Evolutionary conservation across 2,888 invertebrate genomes (phyloP), one percentile per base, ranked within the genome.

Genomic region (Sepioteuthis lessoniana): DNA sequence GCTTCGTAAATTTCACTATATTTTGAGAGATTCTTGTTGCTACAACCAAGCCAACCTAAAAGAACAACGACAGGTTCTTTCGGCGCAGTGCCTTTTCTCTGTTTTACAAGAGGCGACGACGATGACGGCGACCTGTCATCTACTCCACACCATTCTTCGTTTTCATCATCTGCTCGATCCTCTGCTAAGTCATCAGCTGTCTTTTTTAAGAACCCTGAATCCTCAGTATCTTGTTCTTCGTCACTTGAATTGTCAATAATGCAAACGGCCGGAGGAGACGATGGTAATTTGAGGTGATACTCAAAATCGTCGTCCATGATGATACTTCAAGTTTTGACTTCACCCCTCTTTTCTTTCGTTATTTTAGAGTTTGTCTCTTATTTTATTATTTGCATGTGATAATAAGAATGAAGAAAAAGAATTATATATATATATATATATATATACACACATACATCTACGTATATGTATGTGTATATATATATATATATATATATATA

Each of bases 1-100:
- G 98, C 98, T 96, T 98, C 98, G 96, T 98, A 98, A 94, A 98
- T 98, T 95, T 98, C 98, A 93, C 98, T 98, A 97, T 98, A 98
- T 97, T 98, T 98, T 95, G 98, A 98, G 94, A 98, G 97, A 97
- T 98, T 98, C 96, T 98, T 98, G 97, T 98, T 98, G 97, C 98
- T 98, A 97, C 98, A 98, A 90, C 98, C 98, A 93, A 98, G 98
- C 98, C 98, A 98, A 76, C 98, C 98, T 95, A 98, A 97, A 95
- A 98, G 97, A 94, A 98, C 97, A 55, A 98, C 98, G 93, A 98
- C 98, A 90, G 98, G 98, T 95, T 96, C 95, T 93, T 94, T 94
- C 16, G n/a, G n/a, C n/a, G 76, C 2, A 0, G 76, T 31, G 21
- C 55, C 13, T 35, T 19, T 76, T 76, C 76, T 76, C 16, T 35